A percentile compares a stretch with the other conserved stretches of the same genome.
Conservation (phyloP, 2,888 invertebrate species). For the Marronus borbonicus region DNA sequence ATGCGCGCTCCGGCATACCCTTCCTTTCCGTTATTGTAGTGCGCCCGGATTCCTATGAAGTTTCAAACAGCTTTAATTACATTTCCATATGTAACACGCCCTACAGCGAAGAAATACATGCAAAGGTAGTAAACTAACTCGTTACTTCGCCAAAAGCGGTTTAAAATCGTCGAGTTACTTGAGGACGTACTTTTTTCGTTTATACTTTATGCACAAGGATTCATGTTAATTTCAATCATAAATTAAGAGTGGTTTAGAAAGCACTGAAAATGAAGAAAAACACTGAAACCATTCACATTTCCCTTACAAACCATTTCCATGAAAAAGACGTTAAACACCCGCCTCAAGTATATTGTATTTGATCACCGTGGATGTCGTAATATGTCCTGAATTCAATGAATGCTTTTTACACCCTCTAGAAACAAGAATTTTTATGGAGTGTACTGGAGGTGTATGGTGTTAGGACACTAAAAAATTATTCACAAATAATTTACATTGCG, state of each 20-base stretch:
- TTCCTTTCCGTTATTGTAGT: slow-evolving; percentile 13
- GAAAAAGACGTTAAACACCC: too few species aligned
- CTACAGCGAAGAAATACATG: background rate
- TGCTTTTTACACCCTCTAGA: background rate
- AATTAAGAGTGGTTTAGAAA: too few species aligned
- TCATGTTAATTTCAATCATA: too few species aligned
- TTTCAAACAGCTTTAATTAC: slow-evolving; percentile 39
- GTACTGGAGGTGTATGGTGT: too few species aligned
- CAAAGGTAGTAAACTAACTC: too few species aligned
- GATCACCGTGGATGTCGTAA: background rate
- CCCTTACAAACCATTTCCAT: too few species aligned
- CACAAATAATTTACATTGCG: slow-evolving; percentile 32
- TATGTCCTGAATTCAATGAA: background rate
- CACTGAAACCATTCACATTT: too few species aligned
- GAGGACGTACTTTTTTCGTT: too few species aligned
- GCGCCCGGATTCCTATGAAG: slow-evolving; percentile 29
- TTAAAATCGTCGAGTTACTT: background rate
- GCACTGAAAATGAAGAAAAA: too few species aligned
- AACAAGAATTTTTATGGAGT: too few species aligned
- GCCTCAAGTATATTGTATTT: background rate
- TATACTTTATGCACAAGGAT: too few species aligned
- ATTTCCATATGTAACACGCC: slow-evolving; percentile 39
- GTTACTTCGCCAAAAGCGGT: too few species aligned
- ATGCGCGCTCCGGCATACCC: slow-evolving; percentile 7
- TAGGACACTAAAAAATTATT: background rate